Evolutionary conservation across 2,113 vertebrate genomes (phyloP), one percentile per base, ranked within the genome.

Genomic region (Heptranchias perlo): DNA sequence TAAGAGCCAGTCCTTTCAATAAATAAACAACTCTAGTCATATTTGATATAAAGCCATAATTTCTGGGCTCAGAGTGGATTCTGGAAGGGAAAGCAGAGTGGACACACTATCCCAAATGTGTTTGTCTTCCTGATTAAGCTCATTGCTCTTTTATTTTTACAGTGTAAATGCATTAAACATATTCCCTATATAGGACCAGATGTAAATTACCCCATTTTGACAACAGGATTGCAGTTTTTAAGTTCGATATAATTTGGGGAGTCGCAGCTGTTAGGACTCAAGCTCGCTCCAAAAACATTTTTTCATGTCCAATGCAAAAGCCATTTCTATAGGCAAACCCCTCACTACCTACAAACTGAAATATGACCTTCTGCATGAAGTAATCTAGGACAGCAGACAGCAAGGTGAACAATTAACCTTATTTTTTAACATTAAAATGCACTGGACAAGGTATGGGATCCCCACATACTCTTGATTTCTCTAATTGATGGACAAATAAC

Each of bases 1-100:
- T 95, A 69, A 95, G 65, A 95, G 64, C 23, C 64, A 69, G 25
- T 69, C 64, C 44, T 95, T 95, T 69, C 44, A 69, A 95, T 52
- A 95, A 91, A 52, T 25, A 65, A 65, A 94, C 21, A 94, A 47
- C 18, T 44, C n/a, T 18, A 47, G 47, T 69, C 65, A 16, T 49
- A 28, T 69, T 95, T 69, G 65, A 49, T 95, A 13, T n/a, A 67
- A 95, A 95, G 14, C 64, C 65, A 95, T 52, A 47, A 28, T 69
- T 73, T 47, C 21, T n/a, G n/a, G n/a, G n/a, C n/a, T n/a, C n/a
- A n/a, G n/a, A n/a, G n/a, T n/a, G n/a, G n/a, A n/a, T n/a, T n/a
- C n/a, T 95, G 65, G 23, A 69, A 95, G 62, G n/a, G 7, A 52
- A 52, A 69, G 28, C 23, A 47, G 31, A 82, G 44, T 47, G 23